Percentiles rank a stretch among this genome's conserved stretches.
Evolutionary conservation across 2,113 vertebrate genomes (phyloP).

Genomic region (Choloepus hoffmanni): DNA sequence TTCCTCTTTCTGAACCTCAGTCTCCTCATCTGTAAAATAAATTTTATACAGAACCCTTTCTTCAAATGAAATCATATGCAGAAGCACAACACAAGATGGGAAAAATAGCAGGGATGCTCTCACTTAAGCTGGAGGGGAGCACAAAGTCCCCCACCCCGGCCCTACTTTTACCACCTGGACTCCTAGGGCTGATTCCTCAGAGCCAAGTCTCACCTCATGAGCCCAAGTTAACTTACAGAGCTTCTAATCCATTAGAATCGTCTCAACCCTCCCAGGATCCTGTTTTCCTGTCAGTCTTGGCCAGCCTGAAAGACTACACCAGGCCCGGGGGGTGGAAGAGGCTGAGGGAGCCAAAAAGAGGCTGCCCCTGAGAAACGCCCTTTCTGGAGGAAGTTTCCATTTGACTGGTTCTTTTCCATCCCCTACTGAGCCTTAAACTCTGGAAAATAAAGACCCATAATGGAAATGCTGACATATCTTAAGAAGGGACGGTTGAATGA

Average conservation of each 20-base stretch:
- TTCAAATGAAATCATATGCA: not conserved
- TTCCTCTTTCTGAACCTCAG: not conserved
- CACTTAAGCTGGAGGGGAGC: not conserved
- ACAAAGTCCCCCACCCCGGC: no score
- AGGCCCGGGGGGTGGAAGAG: not conserved
- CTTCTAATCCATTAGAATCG: not conserved
- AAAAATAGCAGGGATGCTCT: not conserved
- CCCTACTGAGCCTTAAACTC: conserved; percentile 70
- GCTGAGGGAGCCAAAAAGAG: not conserved
- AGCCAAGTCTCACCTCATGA: not conserved
- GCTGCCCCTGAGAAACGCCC: not conserved
- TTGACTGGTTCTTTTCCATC: not conserved
- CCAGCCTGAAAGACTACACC: not conserved
- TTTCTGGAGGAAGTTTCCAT: conserved; percentile 44
- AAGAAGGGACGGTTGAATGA: conserved; percentile 78
- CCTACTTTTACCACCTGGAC: not conserved
- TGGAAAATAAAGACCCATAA: conserved; percentile 75
- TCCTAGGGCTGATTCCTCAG: not conserved
- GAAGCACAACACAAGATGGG: not conserved
- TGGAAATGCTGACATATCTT: conserved; percentile 80
- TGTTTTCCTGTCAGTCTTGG: not conserved
- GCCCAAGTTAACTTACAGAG: not conserved
- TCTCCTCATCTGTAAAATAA: not conserved
- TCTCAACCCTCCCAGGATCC: not conserved
- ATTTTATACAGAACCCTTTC: not conserved